phyloP scores from a whole-genome alignment of 2,113 vertebrate species.

The Caranx ignobilis region DNA sequence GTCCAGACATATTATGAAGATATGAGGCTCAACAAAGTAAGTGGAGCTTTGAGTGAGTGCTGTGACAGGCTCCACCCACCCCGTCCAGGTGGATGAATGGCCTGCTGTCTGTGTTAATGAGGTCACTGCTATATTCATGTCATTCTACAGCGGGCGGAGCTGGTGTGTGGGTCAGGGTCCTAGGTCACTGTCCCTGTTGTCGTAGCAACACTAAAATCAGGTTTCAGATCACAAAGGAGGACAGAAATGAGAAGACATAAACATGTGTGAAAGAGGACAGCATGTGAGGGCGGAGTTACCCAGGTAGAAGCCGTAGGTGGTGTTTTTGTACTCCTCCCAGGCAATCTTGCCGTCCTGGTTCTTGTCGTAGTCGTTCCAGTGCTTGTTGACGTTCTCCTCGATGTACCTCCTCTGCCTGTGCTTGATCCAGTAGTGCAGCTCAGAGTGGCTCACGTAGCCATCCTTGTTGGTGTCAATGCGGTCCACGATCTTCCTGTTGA shows the following conservation, averaged over 20 bases:
- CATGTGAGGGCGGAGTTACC: slow-evolving; percentile 70
- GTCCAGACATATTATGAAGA: no score
- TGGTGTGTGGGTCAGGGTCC: no score
- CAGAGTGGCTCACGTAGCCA: slow-evolving; percentile 85
- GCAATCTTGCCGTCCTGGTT: slow-evolving; percentile 87
- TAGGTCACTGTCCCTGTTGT: no score
- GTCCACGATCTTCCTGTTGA: slow-evolving; percentile 89
- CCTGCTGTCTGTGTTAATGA: no score
- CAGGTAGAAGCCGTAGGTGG: slow-evolving; percentile 90
- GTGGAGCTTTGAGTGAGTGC: no score
- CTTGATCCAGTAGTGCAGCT: slow-evolving; percentile 92
- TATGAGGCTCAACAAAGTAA: no score
- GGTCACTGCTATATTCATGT: no score
- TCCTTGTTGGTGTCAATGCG: slow-evolving; percentile 90
- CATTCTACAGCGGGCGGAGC: no score
- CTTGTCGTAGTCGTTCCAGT: slow-evolving; percentile 92
- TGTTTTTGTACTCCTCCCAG: slow-evolving; percentile 93
- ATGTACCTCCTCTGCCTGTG: slow-evolving; percentile 92
- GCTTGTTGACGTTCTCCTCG: slow-evolving; percentile 90
- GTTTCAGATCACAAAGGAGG: background rate
- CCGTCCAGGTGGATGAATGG: no score
- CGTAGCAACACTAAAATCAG: no score
- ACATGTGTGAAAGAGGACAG: background rate
- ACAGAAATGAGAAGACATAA: background rate
- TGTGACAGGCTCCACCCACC: no score